Evolutionary conservation across 1,140 invertebrate species (phyloP), one percentile per base, ranked within the genome.

Genomic region (Caerostris extrusa): DNA sequence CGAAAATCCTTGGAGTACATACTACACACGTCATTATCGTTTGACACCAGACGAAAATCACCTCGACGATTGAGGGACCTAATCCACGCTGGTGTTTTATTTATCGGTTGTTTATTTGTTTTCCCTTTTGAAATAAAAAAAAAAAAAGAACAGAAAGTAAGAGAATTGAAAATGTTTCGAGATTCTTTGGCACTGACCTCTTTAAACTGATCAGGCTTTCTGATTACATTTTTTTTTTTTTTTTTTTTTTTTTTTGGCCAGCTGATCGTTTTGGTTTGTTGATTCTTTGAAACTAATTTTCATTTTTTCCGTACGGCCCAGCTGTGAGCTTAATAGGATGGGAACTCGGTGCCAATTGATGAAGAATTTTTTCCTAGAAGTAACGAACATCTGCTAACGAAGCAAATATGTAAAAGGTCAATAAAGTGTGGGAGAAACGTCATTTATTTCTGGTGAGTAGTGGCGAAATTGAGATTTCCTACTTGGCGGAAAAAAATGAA

Each of bases 101-200:
- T 88, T 88, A 88, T 88, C 6, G 50, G 17, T 85, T 88, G 86
- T 88, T 88, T 88, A 67, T 88, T 88, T 88, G 61, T 19, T 64
- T 34, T 64, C 60, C 67, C 34, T 56, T 50, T 19, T 6, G 17
- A 56, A 56, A 60, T 10, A 17, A n/a, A 58, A n/a, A 58, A n/a
- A n/a, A n/a, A n/a, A 34, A 34, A 34, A 34, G 34, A 34, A 34
- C 34, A 34, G 34, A 34, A 34, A 34, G 34, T 34, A 34, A 34
- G 34, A 34, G 34, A 34, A 34, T 34, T 1, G 7, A 50, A 77
- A 77, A 34, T 53, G 14, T 50, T 34, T 50, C 12, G 55, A 60
- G 2, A 85, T 57, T 77, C 50, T 77, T 53, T 77, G 71, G 71
- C 71, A 85, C 82, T 88, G 86, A 69, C 86, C 86, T 67, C 34